A percentile compares a stretch with the other conserved stretches of the same genome.
These are phyloP conservation scores for Platyura marginata DNA, from an alignment of 1,140 invertebrate species.

Conservation along the genomic window DNA sequence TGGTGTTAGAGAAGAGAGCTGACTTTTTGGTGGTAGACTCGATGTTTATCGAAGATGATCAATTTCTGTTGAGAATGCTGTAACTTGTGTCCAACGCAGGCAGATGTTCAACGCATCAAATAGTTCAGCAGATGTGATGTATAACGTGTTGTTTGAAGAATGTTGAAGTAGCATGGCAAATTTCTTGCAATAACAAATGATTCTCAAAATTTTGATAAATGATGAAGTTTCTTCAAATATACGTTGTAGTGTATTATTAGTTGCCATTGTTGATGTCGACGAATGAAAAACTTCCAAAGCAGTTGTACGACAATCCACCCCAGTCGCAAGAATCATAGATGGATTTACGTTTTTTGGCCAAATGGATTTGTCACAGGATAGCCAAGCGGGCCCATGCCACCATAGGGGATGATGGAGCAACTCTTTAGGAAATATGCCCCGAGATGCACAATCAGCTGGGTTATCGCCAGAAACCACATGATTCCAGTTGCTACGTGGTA, in stretches of 20 bases:
- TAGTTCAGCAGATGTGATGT: neutral
- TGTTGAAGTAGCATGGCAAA: neutral
- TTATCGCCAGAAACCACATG: slow-evolving; percentile 10
- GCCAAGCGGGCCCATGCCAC: neutral
- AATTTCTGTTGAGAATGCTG: neutral
- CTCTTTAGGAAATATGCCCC: slow-evolving; percentile 2
- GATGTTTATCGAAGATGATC: neutral
- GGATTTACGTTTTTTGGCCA: neutral
- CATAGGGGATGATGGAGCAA: neutral
- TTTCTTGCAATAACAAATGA: neutral
- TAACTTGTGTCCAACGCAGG: neutral
- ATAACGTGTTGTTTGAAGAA: neutral
- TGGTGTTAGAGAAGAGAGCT: slow-evolving; percentile 4
- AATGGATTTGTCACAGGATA: neutral
- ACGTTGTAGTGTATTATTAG: neutral
- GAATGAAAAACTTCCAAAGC: neutral
- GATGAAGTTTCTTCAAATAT: neutral
- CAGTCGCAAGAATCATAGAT: neutral
- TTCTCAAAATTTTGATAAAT: neutral
- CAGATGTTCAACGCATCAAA: neutral
- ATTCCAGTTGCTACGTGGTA: slow-evolving; percentile 6
- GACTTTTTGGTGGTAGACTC: neutral
- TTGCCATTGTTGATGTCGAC: neutral
- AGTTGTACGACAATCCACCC: neutral
- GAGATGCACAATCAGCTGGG: slow-evolving; percentile 10